phyloP scores from a whole-genome alignment of 1,140 invertebrate species.

The Drosophila parvula region DNA sequence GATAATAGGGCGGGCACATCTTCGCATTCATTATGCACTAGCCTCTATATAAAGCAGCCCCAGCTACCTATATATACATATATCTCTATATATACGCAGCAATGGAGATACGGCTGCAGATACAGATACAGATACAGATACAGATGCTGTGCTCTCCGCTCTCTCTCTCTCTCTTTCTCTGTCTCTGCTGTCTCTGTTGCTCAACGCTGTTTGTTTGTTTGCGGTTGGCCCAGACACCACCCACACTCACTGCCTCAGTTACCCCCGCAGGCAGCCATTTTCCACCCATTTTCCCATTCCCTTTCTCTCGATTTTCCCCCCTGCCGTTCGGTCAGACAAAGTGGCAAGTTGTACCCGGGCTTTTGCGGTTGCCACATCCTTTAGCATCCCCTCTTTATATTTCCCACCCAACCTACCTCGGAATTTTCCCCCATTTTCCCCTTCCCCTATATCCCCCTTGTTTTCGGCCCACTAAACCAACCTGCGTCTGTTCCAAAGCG shows the following conservation, averaged over 20 bases:
- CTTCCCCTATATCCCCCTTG: constrained; percentile 2
- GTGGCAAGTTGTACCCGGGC: constrained; percentile 37
- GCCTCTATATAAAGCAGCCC: constrained; percentile 21
- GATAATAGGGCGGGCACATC: constrained; percentile 83
- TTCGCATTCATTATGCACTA: constrained; percentile 81
- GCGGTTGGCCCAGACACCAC: constrained; percentile 34
- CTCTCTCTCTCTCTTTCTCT: constrained; percentile 16
- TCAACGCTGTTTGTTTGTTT: constrained; percentile 47
- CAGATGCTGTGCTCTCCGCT: constrained; percentile 42
- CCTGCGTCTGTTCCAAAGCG: constrained; percentile 71
- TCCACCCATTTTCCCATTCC: constrained; percentile 3
- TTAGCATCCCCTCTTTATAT: constrained; percentile 10
- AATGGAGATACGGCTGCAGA: constrained; percentile 35
- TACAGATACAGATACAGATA: constrained; percentile 29
- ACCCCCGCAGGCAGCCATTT: background rate
- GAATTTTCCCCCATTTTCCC: constrained; percentile 8
- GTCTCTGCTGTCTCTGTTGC: constrained; percentile 35
- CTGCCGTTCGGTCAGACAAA: constrained; percentile 29
- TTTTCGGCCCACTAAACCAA: constrained; percentile 30
- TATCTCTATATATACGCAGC: constrained; percentile 30
- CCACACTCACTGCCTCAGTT: constrained; percentile 1
- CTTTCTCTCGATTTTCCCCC: background rate
- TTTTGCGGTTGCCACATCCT: constrained; percentile 42
- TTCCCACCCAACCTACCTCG: background rate
- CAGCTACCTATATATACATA: constrained; percentile 5